Evolutionary conservation across 35 echinoderm and acorn worm species (phyloP).

Genomic region (Apostichopus californicus): DNA sequence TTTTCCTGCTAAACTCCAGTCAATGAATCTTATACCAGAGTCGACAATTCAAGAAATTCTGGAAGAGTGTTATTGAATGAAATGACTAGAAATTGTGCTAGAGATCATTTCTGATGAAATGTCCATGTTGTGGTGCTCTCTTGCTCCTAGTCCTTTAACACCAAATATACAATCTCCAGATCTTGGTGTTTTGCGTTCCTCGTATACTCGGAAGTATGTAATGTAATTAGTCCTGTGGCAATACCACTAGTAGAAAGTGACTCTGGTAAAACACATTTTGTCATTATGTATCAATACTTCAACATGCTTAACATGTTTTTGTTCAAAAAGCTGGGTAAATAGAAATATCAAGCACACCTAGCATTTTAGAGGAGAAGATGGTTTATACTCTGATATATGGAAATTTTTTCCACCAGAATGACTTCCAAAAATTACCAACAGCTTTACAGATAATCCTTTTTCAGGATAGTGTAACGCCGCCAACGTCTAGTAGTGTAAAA

Average conservation of each 20-base stretch:
- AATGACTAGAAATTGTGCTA: neutral
- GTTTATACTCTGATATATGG: constrained; percentile 11
- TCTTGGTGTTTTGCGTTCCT: neutral
- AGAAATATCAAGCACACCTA: neutral
- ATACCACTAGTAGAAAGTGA: neutral
- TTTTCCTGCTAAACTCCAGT: constrained; percentile 18
- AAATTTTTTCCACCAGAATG: neutral
- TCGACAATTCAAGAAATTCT: constrained; percentile 39
- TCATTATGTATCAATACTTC: neutral
- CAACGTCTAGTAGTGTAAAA: too few species aligned
- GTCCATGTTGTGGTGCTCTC: neutral
- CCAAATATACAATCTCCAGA: neutral
- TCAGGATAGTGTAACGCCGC: neutral
- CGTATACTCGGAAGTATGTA: neutral
- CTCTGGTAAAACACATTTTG: neutral
- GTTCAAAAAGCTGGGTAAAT: constrained; percentile 9
- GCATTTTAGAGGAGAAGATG: neutral
- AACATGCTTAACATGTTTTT: neutral
- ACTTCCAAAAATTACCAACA: neutral
- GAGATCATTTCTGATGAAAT: neutral
- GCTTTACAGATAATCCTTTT: constrained; percentile 33
- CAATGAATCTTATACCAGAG: constrained; percentile 21
- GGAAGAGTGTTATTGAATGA: constrained; percentile 10
- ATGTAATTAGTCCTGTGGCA: neutral
- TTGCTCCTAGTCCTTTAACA: neutral